phyloP scores from a whole-genome alignment of 2,797 vertebrate species.

The Microctenopoma lineatum region DNA sequence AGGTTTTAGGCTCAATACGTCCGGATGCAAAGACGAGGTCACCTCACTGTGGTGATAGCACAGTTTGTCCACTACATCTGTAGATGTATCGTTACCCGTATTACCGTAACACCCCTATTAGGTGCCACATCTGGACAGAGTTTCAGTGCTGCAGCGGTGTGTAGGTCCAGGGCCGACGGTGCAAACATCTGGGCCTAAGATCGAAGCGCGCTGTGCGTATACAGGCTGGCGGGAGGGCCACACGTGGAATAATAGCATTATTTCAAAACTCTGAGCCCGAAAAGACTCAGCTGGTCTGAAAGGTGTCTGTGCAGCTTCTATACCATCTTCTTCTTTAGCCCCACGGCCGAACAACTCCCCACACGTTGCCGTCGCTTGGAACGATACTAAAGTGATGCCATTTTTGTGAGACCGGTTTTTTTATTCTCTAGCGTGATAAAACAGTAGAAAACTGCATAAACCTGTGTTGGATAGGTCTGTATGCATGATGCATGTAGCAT shows the following conservation, averaged over 20 bases:
- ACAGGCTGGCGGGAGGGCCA: neutral
- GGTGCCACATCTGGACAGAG: neutral
- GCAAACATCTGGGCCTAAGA: neutral
- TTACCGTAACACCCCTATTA: neutral
- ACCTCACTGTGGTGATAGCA: neutral
- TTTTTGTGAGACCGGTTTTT: neutral
- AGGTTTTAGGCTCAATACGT: neutral
- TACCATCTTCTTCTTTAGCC: neutral
- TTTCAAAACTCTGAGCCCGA: neutral
- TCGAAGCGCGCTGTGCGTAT: neutral
- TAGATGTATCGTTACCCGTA: no score
- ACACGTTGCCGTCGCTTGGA: conserved; percentile 1
- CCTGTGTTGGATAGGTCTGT: neutral
- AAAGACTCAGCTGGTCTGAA: no score
- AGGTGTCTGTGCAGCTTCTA: neutral
- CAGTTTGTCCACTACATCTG: neutral
- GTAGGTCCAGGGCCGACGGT: neutral
- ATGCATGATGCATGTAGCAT: neutral
- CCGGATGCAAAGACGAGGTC: neutral
- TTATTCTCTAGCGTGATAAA: neutral
- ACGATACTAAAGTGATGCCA: neutral
- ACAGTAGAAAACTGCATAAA: neutral
- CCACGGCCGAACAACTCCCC: neutral
- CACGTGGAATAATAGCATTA: neutral
- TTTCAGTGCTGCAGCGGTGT: no score